phyloP scores from a whole-genome alignment of 2,888 invertebrate species.

The Heliconius aoede region DNA sequence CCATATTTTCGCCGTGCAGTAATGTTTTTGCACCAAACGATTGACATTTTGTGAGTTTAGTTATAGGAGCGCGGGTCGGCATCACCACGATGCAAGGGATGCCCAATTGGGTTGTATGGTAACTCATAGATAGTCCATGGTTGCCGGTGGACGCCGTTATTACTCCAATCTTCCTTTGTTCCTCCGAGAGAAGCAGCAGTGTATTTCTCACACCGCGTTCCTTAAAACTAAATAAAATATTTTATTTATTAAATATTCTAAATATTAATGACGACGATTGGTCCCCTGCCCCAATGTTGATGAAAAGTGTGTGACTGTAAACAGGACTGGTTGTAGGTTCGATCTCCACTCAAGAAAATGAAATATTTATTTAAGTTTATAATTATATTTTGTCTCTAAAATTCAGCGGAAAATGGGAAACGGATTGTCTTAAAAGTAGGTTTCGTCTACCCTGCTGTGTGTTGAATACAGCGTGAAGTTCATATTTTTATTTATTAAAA shows the following conservation, averaged over 20 bases:
- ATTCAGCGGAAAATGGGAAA: no score
- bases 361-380: no score
- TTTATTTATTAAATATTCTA: no score
- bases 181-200: conserved; percentile 87
- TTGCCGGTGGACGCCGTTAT: conserved; percentile 96
- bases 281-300: no score
- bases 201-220: conserved; percentile 96
- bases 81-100: conserved; percentile 93
- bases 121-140: conserved; percentile 91
- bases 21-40: conserved; percentile 91
- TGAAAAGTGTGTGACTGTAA: no score
- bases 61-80: conserved; percentile 94
- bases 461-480: no score
- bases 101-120: conserved; percentile 88
- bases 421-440: no score
- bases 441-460: no score
- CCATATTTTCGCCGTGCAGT: conserved; percentile 89
- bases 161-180: conserved; percentile 90
- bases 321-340: no score
- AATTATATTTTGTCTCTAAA: no score
- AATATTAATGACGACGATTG: no score
- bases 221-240: conserved; percentile 88
- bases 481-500: not conserved
- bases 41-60: conserved; percentile 93
- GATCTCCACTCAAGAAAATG: no score